Percentiles rank a stretch among this genome's conserved stretches.
These are phyloP conservation scores for Macrophya annulata DNA, from an alignment of 2,888 invertebrate species.

Conservation along the genomic window DNA sequence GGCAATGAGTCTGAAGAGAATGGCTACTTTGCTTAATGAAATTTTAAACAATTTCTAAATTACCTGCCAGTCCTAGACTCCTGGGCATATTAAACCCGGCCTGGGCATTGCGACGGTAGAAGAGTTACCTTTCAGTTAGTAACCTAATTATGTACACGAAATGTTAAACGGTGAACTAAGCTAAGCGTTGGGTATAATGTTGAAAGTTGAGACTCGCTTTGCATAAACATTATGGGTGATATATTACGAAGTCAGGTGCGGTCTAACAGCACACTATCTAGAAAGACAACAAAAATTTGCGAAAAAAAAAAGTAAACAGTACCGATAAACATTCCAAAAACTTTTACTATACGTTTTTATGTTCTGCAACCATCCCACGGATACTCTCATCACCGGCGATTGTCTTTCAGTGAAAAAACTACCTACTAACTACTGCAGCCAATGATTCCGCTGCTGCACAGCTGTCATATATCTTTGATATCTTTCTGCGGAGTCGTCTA, in stretches of 20 bases:
- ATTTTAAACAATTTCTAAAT: slow-evolving; percentile 45
- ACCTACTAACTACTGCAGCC: background rate
- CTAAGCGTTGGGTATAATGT: slow-evolving; percentile 49
- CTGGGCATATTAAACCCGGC: slow-evolving; percentile 24
- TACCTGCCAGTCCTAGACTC: slow-evolving; percentile 33
- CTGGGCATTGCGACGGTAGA: slow-evolving; percentile 37
- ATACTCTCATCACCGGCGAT: background rate
- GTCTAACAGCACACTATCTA: slow-evolving; percentile 13
- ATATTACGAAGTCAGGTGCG: slow-evolving; percentile 47
- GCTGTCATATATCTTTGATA: background rate
- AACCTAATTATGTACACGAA: slow-evolving; percentile 51
- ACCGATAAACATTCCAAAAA: slow-evolving; percentile 3
- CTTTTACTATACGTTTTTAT: background rate
- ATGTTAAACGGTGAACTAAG: slow-evolving; percentile 47
- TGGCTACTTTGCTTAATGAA: slow-evolving; percentile 30
- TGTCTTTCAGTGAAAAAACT: background rate
- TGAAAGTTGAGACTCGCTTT: slow-evolving; percentile 48
- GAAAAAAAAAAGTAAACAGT: background rate
- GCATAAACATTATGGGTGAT: slow-evolving; percentile 50
- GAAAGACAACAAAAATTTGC: slow-evolving; percentile 5
- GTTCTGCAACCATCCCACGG: background rate
- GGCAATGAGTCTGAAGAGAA: background rate
- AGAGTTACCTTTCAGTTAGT: slow-evolving; percentile 47
- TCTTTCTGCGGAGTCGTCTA: background rate
- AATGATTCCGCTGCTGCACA: background rate